Percentiles rank a stretch among this genome's conserved stretches.
phyloP scores from a whole-genome alignment of 2,888 invertebrate genomes.

The Drosophila macrospina region DNA sequence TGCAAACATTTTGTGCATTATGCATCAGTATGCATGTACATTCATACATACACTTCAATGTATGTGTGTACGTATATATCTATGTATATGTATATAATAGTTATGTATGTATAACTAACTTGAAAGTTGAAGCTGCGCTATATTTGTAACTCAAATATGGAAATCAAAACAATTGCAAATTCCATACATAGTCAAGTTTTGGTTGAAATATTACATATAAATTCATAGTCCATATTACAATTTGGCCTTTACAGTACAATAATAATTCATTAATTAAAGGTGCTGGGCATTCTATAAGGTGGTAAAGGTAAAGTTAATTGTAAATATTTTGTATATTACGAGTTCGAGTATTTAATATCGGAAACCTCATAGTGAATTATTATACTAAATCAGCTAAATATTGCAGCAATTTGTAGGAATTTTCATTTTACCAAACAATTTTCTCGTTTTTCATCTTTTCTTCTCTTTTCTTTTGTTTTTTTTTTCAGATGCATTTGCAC shows the following conservation, averaged over 20 bases:
- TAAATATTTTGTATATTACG: not conserved
- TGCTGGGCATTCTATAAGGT: conserved; percentile 23
- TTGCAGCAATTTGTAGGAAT: conserved; percentile 26
- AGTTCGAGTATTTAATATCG: conserved; percentile 14
- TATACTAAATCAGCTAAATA: conserved; percentile 24
- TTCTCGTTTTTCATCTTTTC: not conserved
- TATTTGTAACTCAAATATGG: conserved; percentile 31
- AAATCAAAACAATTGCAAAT: conserved; percentile 19
- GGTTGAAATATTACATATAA: conserved; percentile 13
- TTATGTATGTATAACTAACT: conserved; percentile 5
- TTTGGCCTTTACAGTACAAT: conserved; percentile 32
- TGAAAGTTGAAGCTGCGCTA: conserved; percentile 15
- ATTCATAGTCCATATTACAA: conserved; percentile 18
- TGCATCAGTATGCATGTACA: conserved; percentile 5
- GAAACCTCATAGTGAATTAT: conserved; percentile 39
- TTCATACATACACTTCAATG: not conserved
- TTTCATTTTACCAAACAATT: conserved; percentile 12
- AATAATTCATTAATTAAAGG: not conserved
- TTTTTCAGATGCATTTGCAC: not conserved
- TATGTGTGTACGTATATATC: too few relatives aligned
- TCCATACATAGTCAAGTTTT: conserved; percentile 8
- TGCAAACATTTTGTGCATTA: conserved; percentile 49
- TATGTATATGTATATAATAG: conserved; percentile 3
- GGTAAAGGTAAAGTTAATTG: conserved; percentile 3
- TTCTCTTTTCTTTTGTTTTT: not conserved